Evolutionary conservation across 2,797 vertebrate genomes (phyloP).

Genomic region (Ciconia nigra): DNA sequence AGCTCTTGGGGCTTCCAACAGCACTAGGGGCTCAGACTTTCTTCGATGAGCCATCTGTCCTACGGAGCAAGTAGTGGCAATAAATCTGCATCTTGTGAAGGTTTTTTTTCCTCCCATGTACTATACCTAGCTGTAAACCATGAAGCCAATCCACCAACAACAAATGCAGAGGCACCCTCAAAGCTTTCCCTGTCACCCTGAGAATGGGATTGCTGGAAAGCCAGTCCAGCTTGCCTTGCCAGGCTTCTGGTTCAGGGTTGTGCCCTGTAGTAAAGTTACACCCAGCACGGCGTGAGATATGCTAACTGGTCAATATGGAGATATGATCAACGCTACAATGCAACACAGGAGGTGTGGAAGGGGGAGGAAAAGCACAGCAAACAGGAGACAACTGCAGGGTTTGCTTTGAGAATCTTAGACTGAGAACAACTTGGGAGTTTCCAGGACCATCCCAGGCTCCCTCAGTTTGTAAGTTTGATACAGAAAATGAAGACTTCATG

Average conservation of each 20-base stretch:
- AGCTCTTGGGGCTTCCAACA: neutral
- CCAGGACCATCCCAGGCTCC: neutral
- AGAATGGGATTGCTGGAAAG: neutral
- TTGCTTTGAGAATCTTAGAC: neutral
- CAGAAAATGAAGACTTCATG: neutral
- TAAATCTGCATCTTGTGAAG: neutral
- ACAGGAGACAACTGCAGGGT: neutral
- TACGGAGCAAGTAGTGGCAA: neutral
- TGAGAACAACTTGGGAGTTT: neutral
- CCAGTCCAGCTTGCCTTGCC: neutral
- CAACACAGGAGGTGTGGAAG: neutral
- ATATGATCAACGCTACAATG: neutral
- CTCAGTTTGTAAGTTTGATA: neutral
- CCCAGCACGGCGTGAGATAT: neutral
- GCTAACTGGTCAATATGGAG: neutral
- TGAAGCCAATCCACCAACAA: neutral
- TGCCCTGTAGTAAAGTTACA: neutral
- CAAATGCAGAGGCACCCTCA: neutral
- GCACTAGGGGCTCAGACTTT: neutral
- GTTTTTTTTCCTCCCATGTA: fast-evolving
- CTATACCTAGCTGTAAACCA: neutral
- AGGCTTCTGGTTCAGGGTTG: neutral
- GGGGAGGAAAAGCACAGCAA: neutral
- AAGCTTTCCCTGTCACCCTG: neutral
- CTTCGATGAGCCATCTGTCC: neutral